These are phyloP conservation scores for Myotis brandtii DNA, from an alignment of 2,113 vertebrate species.

Conservation along the genomic window DNA sequence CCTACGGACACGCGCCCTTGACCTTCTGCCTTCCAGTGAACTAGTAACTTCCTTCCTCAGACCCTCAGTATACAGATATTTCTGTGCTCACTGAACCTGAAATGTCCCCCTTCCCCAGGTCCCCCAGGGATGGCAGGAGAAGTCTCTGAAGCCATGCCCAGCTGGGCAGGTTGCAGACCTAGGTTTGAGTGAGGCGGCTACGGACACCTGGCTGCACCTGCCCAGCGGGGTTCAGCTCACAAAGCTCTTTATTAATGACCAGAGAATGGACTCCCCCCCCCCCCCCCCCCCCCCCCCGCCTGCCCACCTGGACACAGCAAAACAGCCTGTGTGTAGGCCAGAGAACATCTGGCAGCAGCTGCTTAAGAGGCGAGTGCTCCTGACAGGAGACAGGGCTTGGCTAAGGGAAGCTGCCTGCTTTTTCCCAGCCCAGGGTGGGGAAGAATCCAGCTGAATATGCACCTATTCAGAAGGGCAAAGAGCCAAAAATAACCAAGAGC, in stretches of 20 bases:
- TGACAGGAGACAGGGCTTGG: neutral
- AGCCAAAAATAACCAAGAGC: conserved; percentile 80
- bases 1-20: neutral
- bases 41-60: neutral
- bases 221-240: neutral
- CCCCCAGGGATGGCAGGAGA: neutral
- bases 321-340: neutral
- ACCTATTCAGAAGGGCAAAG: conserved; percentile 79
- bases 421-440: conserved; percentile 29
- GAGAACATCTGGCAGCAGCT: neutral
- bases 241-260: neutral
- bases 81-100: neutral
- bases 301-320: neutral
- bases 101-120: neutral
- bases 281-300: too few relatives aligned
- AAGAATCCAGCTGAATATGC: conserved; percentile 66
- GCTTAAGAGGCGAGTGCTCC: neutral
- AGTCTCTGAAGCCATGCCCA: neutral
- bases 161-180: neutral
- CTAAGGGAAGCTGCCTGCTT: conserved; percentile 30
- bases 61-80: neutral
- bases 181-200: accelerated
- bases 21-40: neutral
- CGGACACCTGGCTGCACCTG: neutral
- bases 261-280: neutral